Evolutionary conservation across 2,113 vertebrate species (phyloP).

Genomic region (Colius striatus): DNA sequence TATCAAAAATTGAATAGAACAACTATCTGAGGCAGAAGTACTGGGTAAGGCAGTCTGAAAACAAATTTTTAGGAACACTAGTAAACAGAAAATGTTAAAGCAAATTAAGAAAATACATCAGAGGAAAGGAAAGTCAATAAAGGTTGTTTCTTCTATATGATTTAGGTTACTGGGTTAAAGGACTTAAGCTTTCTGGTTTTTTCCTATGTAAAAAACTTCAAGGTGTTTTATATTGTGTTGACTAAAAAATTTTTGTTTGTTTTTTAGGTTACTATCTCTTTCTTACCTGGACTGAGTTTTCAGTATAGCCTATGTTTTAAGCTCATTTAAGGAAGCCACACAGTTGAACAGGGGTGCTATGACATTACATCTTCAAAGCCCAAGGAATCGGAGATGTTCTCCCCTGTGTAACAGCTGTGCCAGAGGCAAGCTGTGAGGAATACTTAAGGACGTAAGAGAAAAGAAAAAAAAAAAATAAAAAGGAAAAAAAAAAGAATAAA

Average conservation of each 20-base stretch:
- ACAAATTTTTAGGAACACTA: neutral
- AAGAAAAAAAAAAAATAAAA: too few relatives aligned
- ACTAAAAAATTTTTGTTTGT: neutral
- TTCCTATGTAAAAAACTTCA: neutral
- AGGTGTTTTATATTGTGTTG: neutral
- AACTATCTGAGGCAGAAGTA: neutral
- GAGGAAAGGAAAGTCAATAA: neutral
- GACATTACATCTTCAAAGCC: neutral
- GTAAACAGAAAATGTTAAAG: neutral
- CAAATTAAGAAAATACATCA: neutral
- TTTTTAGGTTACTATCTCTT: neutral
- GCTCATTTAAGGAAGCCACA: neutral
- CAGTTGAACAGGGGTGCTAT: neutral
- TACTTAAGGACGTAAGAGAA: neutral
- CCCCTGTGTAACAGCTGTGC: neutral
- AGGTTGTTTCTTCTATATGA: neutral
- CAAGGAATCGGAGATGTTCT: neutral
- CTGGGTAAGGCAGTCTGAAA: neutral
- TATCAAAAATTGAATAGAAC: neutral
- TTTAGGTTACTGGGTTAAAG: neutral
- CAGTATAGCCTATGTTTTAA: neutral
- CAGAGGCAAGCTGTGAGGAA: neutral
- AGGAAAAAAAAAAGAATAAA: too few relatives aligned
- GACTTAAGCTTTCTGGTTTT: fast-evolving
- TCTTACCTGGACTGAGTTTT: neutral